A percentile compares a stretch with the other conserved stretches of the same genome.
Evolutionary conservation across 2,113 vertebrate genomes (phyloP).

Genomic region (Centropus unirufus): DNA sequence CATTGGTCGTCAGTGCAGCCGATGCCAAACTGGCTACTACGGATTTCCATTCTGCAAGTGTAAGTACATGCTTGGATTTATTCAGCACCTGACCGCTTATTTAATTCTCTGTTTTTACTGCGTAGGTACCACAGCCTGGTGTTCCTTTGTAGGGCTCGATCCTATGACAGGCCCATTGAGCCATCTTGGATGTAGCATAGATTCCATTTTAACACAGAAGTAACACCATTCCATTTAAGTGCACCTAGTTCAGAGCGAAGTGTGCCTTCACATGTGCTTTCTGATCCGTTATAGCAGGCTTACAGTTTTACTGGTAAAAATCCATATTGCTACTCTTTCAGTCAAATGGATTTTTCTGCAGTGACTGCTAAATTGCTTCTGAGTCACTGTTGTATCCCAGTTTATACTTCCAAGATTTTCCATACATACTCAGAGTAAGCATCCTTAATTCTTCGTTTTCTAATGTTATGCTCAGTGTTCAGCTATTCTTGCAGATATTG

Average conservation of each 20-base stretch:
- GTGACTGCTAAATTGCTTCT: not conserved
- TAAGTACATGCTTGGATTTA: conserved; percentile 67
- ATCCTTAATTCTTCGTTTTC: not conserved
- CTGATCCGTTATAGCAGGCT: not conserved
- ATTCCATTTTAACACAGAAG: not conserved
- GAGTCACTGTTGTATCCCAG: not conserved
- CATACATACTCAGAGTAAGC: not conserved
- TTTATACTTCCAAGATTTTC: not conserved
- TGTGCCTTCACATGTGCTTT: not conserved
- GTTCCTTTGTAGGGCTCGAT: not conserved
- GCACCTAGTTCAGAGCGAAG: not conserved
- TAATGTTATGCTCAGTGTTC: not conserved
- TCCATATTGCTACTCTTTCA: not conserved
- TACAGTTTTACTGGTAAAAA: not conserved
- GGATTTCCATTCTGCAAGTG: conserved; percentile 91
- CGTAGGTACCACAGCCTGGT: not conserved
- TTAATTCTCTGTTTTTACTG: not conserved
- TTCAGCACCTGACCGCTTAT: not conserved
- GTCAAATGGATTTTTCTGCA: not conserved
- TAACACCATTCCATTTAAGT: not conserved
- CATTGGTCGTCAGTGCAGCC: conserved; percentile 86
- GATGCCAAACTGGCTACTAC: conserved; percentile 86
- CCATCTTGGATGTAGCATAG: not conserved
- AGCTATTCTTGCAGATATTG: not conserved
- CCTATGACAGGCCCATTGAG: not conserved